These are phyloP conservation scores for Drosophila nigritarsus DNA, from an alignment of 2,888 invertebrate genomes.

Conservation along the genomic window DNA sequence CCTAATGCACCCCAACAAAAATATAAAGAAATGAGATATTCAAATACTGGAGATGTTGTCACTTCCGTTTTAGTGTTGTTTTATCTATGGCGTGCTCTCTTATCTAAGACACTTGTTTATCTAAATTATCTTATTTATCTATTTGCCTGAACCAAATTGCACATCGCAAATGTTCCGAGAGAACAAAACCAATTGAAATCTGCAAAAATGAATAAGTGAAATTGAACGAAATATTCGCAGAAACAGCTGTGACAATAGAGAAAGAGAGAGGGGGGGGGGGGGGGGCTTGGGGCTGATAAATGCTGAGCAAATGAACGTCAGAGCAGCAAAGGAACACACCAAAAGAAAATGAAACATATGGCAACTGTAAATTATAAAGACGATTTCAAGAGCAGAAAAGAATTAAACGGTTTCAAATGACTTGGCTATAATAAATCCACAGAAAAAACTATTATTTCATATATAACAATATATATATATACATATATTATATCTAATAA, in stretches of 20 bases:
- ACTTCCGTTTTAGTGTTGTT: conserved; percentile 12
- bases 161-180: conserved; percentile 29
- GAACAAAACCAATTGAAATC: conserved; percentile 31
- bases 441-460: background rate
- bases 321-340: conserved; percentile 18
- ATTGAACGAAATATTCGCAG: background rate
- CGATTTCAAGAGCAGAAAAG: background rate
- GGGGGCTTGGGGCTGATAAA: background rate
- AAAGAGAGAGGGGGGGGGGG: background rate
- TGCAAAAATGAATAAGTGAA: background rate
- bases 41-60: conserved; percentile 48
- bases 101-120: conserved; percentile 64
- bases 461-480: too few relatives aligned
- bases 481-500: too few relatives aligned
- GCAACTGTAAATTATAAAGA: conserved; percentile 8
- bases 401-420: background rate
- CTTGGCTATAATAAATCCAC: background rate
- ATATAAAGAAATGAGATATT: conserved; percentile 9
- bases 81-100: conserved; percentile 18
- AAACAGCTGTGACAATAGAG: conserved; percentile 65
- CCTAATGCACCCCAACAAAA: background rate
- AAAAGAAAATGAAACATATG: conserved; percentile 38
- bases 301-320: conserved; percentile 51
- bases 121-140: conserved; percentile 63
- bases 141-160: conserved; percentile 68